These are phyloP conservation scores for Hydrolagus affinis DNA, from an alignment of 2,113 vertebrate genomes.

Conservation along the genomic window DNA sequence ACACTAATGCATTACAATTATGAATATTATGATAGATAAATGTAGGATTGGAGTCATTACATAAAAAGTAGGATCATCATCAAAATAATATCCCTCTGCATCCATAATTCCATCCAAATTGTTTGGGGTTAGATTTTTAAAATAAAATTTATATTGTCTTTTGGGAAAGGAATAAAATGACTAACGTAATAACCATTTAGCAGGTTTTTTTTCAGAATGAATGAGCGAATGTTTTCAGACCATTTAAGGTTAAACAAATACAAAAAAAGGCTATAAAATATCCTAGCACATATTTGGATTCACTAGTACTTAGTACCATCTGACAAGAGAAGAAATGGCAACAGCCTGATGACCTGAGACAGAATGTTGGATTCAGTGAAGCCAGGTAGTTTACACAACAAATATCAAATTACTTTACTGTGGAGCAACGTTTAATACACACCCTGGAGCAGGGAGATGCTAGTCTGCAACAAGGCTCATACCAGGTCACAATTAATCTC, in stretches of 20 bases:
- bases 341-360: not conserved
- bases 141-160: too few species aligned
- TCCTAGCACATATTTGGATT: not conserved
- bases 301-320: not conserved
- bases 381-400: conserved; percentile 13
- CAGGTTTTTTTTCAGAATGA: not conserved
- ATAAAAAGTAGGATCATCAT: too few species aligned
- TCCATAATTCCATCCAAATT: too few species aligned
- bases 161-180: not conserved
- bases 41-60: too few species aligned
- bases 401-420: conserved; percentile 22
- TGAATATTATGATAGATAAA: too few species aligned
- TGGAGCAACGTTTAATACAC: not conserved
- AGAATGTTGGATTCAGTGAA: not conserved
- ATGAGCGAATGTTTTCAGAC: conserved; percentile 14
- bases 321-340: conserved; percentile 7
- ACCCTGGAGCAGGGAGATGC: not conserved
- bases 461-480: not conserved
- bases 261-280: not conserved
- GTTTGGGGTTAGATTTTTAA: too few species aligned
- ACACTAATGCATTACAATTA: too few species aligned
- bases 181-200: not conserved
- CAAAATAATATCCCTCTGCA: too few species aligned
- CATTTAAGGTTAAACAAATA: not conserved
- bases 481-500: not conserved